Evolutionary conservation across 2,888 invertebrate species (phyloP).

Genomic region (Phoronis australis): DNA sequence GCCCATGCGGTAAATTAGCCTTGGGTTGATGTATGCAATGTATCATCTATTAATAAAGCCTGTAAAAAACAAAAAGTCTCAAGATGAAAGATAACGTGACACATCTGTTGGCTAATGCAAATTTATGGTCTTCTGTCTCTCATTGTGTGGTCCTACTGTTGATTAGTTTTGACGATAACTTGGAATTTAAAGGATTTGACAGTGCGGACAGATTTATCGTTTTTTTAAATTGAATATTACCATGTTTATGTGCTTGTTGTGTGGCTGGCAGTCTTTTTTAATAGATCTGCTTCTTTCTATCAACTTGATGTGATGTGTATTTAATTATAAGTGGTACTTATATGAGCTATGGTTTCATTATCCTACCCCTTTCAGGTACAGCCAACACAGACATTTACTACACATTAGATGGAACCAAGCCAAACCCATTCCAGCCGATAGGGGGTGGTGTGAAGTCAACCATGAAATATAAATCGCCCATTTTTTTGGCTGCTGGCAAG

Average conservation of each 20-base stretch:
- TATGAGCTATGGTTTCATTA: neutral
- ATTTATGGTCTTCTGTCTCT: too few species aligned
- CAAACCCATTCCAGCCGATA: constrained; percentile 46
- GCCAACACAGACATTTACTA: constrained; percentile 46
- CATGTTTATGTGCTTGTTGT: neutral
- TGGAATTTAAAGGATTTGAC: too few species aligned
- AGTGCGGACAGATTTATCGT: neutral
- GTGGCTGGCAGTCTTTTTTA: neutral
- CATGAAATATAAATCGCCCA: constrained; percentile 46
- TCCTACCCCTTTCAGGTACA: constrained; percentile 30
- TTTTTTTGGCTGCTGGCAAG: constrained; percentile 49
- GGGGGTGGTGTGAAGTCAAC: constrained; percentile 42
- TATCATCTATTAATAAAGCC: too few species aligned
- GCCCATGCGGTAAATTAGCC: too few species aligned
- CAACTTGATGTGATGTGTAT: too few species aligned
- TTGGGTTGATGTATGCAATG: too few species aligned
- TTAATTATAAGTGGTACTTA: neutral
- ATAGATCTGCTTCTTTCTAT: neutral
- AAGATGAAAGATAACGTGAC: too few species aligned
- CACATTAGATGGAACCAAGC: constrained; percentile 53
- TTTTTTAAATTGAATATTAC: neutral
- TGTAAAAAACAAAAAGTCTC: too few species aligned
- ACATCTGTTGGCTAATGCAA: too few species aligned
- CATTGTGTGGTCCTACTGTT: too few species aligned
- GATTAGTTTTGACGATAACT: too few species aligned